Conservation (phyloP, 2,888 invertebrate species). For the Drosophila peninsularis region DNA sequence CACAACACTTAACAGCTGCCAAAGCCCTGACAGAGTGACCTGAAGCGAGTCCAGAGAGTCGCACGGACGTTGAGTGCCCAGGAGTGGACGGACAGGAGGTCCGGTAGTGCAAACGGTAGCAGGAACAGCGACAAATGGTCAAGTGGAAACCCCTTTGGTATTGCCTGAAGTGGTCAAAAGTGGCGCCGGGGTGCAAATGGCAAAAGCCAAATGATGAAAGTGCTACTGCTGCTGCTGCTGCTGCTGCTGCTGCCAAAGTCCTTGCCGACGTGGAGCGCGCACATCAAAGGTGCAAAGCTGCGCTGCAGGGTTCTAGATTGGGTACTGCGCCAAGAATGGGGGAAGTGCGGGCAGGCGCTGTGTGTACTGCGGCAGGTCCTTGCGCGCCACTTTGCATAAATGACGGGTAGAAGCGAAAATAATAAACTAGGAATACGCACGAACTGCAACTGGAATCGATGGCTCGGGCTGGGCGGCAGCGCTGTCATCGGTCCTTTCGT, state of each 20-base stretch:
- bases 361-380: slow-evolving; percentile 35
- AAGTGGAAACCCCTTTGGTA: slow-evolving; percentile 66
- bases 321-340: slow-evolving; percentile 31
- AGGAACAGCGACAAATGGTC: slow-evolving; percentile 53
- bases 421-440: slow-evolving; percentile 76
- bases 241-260: slow-evolving; percentile 41
- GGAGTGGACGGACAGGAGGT: background rate
- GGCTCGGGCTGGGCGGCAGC: slow-evolving; percentile 20
- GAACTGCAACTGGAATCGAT: slow-evolving; percentile 55
- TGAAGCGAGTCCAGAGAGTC: slow-evolving; percentile 48
- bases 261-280: slow-evolving; percentile 57
- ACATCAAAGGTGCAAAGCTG: slow-evolving; percentile 72
- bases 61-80: slow-evolving; percentile 20
- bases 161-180: slow-evolving; percentile 72
- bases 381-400: slow-evolving; percentile 76
- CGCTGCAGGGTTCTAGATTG: slow-evolving; percentile 58
- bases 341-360: background rate
- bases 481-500: slow-evolving; percentile 52
- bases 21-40: slow-evolving; percentile 72
- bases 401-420: slow-evolving; percentile 65
- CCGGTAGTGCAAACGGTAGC: slow-evolving; percentile 22
- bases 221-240: slow-evolving; percentile 47
- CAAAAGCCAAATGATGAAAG: slow-evolving; percentile 79
- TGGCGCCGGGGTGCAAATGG: slow-evolving; percentile 71
- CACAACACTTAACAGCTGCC: slow-evolving; percentile 68